A percentile compares a stretch with the other conserved stretches of the same genome.
These are phyloP conservation scores for Orchesellides sinensis DNA, from an alignment of 2,888 invertebrate species.

Conservation along the genomic window DNA sequence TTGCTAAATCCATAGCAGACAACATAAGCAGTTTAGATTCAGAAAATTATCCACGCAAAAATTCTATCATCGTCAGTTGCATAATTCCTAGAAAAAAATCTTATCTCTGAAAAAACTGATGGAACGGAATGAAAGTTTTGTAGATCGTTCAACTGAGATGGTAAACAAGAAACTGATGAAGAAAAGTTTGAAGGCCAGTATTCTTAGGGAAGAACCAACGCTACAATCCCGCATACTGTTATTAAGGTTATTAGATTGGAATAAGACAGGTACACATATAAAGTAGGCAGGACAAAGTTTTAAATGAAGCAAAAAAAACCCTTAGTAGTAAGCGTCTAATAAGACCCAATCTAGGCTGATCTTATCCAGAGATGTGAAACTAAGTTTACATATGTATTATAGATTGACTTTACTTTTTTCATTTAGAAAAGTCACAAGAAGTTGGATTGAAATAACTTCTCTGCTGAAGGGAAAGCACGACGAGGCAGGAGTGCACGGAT, in stretches of 20 bases:
- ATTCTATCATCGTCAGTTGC: too few relatives aligned
- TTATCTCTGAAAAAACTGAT: too few relatives aligned
- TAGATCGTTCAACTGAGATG: not conserved
- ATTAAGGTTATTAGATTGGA: not conserved
- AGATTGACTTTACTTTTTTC: too few relatives aligned
- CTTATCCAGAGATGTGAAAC: too few relatives aligned
- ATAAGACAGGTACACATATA: not conserved
- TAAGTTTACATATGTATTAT: not conserved
- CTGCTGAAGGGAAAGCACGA: not conserved
- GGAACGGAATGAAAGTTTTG: not conserved
- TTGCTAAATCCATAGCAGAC: too few relatives aligned
- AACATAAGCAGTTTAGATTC: too few relatives aligned
- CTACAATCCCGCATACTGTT: not conserved
- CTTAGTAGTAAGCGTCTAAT: too few relatives aligned
- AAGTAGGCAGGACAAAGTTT: not conserved
- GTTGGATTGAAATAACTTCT: not conserved
- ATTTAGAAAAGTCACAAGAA: not conserved
- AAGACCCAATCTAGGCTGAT: too few relatives aligned
- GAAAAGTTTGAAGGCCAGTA: constrained; percentile 14
- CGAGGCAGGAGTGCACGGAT: not conserved
- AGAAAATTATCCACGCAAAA: too few relatives aligned
- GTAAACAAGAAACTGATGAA: constrained; percentile 5
- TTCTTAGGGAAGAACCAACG: not conserved
- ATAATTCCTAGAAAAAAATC: too few relatives aligned
- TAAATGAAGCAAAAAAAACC: too few relatives aligned